Evolutionary conservation across 2,888 invertebrate genomes (phyloP).

Genomic region (Caenorhabditis japonica): DNA sequence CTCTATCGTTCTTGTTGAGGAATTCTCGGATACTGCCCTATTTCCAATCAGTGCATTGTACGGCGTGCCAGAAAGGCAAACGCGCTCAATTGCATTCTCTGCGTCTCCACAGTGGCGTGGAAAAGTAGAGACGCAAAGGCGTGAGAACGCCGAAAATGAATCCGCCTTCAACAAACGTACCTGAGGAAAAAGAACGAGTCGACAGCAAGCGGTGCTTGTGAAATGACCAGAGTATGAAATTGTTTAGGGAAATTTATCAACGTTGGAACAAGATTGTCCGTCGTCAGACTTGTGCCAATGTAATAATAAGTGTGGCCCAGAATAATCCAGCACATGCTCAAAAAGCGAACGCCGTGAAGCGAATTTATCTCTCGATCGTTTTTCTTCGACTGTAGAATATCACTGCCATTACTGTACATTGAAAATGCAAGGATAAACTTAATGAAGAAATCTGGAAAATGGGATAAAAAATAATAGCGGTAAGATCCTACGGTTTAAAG

Average conservation of each 20-base stretch:
- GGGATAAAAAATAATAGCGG: neutral
- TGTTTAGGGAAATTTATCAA: constrained; percentile 76
- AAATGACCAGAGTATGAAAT: constrained; percentile 78
- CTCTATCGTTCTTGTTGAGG: too few relatives aligned
- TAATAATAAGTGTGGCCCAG: constrained; percentile 80
- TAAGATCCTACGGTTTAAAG: constrained; percentile 23
- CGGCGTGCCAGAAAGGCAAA: too few relatives aligned
- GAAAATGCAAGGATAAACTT: constrained; percentile 79
- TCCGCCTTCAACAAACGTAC: too few relatives aligned
- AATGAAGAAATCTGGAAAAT: constrained; percentile 61
- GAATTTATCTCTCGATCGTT: constrained; percentile 60
- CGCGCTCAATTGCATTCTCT: too few relatives aligned
- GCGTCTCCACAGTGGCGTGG: too few relatives aligned
- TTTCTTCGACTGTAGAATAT: constrained; percentile 78
- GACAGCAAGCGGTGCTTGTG: constrained; percentile 78
- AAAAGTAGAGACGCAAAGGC: too few relatives aligned
- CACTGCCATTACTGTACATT: constrained; percentile 79
- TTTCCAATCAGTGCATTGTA: too few relatives aligned
- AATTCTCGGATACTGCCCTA: too few relatives aligned
- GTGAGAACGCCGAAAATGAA: too few relatives aligned
- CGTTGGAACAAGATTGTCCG: constrained; percentile 75
- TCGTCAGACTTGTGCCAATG: constrained; percentile 73
- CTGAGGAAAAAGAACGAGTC: constrained; percentile 79
- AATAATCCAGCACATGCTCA: constrained; percentile 82
- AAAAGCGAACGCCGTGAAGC: constrained; percentile 77